phyloP scores from a whole-genome alignment of 2,888 invertebrate genomes.

The Plagiodera versicolora region DNA sequence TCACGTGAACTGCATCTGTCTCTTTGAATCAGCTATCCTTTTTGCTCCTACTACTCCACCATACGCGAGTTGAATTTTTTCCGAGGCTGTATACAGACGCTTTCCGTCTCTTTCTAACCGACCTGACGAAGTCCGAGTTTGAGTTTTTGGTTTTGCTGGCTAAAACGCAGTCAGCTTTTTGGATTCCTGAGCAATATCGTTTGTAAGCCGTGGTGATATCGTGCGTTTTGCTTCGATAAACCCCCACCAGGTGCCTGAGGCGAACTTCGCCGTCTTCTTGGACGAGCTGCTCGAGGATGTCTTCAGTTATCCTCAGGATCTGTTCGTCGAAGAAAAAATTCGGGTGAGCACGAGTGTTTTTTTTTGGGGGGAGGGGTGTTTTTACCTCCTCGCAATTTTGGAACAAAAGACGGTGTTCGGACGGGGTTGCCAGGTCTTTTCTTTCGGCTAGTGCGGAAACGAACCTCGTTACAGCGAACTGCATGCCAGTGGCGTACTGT shows the following conservation, averaged over 20 bases:
- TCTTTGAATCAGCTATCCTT: too few relatives aligned
- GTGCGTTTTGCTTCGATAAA: constrained; percentile 73
- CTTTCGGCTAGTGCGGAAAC: constrained; percentile 74
- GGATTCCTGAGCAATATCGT: constrained; percentile 81
- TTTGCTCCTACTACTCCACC: too few relatives aligned
- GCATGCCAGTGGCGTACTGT: constrained; percentile 75
- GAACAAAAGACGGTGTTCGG: constrained; percentile 78
- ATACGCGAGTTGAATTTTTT: too few relatives aligned
- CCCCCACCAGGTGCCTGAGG: constrained; percentile 67
- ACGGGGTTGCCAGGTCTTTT: constrained; percentile 73
- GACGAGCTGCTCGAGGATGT: constrained; percentile 73
- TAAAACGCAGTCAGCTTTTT: constrained; percentile 82
- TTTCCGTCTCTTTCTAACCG: constrained; percentile 10
- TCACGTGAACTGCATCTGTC: too few relatives aligned
- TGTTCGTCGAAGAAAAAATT: too few relatives aligned
- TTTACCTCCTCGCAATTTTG: constrained; percentile 82
- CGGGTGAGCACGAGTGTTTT: too few relatives aligned
- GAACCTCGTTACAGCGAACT: constrained; percentile 78
- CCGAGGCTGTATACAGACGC: too few relatives aligned
- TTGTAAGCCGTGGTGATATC: constrained; percentile 77
- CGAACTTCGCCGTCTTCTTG: constrained; percentile 75
- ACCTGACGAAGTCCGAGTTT: constrained; percentile 75
- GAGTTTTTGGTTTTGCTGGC: constrained; percentile 74
- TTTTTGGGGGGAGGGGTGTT: too few relatives aligned
- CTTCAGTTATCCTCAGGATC: constrained; percentile 77